Evolutionary conservation across 2,797 vertebrate species (phyloP).

Genomic region (Clarias fuscus): DNA sequence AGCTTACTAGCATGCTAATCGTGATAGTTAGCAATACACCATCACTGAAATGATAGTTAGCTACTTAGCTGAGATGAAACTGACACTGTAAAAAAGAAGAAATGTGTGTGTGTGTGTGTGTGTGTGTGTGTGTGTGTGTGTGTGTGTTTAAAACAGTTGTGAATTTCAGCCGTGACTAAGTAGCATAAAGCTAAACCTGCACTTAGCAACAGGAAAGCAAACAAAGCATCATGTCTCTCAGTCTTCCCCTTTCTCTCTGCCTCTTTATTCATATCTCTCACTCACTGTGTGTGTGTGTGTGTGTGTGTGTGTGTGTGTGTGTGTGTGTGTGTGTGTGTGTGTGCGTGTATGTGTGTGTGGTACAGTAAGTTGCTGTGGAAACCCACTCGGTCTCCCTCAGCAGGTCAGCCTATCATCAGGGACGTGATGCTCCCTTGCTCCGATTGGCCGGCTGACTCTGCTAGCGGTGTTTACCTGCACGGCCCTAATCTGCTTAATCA

Average conservation of each 20-base stretch:
- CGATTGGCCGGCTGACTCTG: slow-evolving; percentile 72
- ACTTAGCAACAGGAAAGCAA: slow-evolving; percentile 33
- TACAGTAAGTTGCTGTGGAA: slow-evolving; percentile 80
- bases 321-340: no score
- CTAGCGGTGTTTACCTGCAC: slow-evolving; percentile 79
- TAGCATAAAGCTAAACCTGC: slow-evolving; percentile 19
- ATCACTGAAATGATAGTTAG: not conserved
- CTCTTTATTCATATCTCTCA: slow-evolving; percentile 32
- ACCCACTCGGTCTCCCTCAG: slow-evolving; percentile 72
- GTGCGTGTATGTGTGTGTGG: slow-evolving; percentile 58
- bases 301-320: slow-evolving; percentile 64
- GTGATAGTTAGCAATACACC: not conserved
- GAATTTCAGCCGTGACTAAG: slow-evolving; percentile 27
- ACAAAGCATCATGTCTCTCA: slow-evolving; percentile 7
- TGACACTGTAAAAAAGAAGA: not conserved
- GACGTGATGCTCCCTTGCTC: slow-evolving; percentile 61
- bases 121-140: slow-evolving; percentile 3
- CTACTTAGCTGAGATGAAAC: not conserved
- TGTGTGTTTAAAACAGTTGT: not conserved
- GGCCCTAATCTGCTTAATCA: slow-evolving; percentile 75
- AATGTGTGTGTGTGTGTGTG: not conserved
- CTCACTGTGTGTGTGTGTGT: slow-evolving; percentile 59
- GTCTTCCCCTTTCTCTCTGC: slow-evolving; percentile 1
- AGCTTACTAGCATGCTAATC: not conserved
- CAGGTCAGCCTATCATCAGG: slow-evolving; percentile 76